phyloP scores from a whole-genome alignment of 2,113 vertebrate species.

The Ailurus styani region DNA sequence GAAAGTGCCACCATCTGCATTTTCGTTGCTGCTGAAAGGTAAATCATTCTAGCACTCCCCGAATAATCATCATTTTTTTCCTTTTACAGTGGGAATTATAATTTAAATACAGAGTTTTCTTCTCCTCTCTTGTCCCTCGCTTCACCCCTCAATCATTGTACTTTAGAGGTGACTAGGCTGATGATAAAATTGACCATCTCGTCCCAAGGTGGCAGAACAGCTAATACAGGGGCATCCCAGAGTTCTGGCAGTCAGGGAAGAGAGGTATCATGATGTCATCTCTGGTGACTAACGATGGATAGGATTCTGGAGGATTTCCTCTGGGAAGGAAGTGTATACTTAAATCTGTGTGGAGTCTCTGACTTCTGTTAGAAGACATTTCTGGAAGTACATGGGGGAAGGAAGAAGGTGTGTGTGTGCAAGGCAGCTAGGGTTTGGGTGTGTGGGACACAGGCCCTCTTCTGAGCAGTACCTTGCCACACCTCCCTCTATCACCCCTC shows the following conservation, averaged over 20 bases:
- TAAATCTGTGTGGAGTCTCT: background rate
- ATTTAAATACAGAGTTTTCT: background rate
- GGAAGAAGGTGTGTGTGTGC: background rate
- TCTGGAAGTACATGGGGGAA: background rate
- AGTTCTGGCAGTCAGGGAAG: background rate
- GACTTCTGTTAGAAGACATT: background rate
- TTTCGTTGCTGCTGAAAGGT: background rate
- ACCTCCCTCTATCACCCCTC: background rate
- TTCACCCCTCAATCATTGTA: rapidly evolving
- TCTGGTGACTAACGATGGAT: background rate
- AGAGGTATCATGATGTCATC: background rate
- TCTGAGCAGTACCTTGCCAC: background rate
- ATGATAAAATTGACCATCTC: background rate
- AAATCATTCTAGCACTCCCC: background rate
- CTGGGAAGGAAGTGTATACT: background rate
- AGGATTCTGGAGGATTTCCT: background rate
- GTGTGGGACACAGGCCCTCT: background rate
- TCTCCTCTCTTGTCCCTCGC: background rate
- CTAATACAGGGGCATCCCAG: background rate
- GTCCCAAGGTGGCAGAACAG: background rate
- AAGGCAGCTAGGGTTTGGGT: background rate
- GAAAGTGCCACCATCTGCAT: background rate
- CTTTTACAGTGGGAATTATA: background rate
- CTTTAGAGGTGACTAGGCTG: background rate
- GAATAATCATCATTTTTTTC: background rate